Conservation (phyloP, 2,113 vertebrate genomes). For the Ancistrus triradiatus region DNA sequence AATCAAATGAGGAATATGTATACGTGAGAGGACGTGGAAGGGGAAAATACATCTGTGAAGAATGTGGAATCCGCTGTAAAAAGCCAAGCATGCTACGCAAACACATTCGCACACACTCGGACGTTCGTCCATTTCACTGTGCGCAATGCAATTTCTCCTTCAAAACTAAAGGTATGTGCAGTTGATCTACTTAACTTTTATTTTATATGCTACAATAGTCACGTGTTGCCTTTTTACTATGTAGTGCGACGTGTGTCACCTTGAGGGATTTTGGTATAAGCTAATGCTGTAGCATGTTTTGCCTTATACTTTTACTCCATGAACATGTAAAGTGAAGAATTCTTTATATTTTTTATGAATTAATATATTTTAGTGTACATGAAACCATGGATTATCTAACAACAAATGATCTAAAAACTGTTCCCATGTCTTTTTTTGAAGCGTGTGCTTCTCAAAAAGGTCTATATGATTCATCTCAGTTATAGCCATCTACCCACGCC, state of each 20-base stretch:
- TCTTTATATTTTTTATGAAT: no score
- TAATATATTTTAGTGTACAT: no score
- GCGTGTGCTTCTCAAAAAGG: constrained; percentile 47
- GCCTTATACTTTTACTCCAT: neutral
- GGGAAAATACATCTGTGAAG: constrained; percentile 97
- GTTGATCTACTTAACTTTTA: neutral
- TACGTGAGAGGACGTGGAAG: constrained; percentile 94
- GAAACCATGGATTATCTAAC: no score
- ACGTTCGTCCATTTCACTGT: constrained; percentile 95
- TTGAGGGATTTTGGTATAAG: no score
- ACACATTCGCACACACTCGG: constrained; percentile 95
- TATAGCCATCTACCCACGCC: constrained; percentile 65
- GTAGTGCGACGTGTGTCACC: no score
- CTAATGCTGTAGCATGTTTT: neutral
- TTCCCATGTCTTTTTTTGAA: constrained; percentile 11
- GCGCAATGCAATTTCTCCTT: constrained; percentile 97
- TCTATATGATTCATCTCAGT: constrained; percentile 65
- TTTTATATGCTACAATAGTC: no score
- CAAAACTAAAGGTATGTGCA: constrained; percentile 93
- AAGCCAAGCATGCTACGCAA: constrained; percentile 99
- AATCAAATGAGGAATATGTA: constrained; percentile 97
- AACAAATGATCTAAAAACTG: neutral
- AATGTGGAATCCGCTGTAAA: constrained; percentile 97
- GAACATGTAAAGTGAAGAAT: no score
- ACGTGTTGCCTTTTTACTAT: neutral